Percentiles rank a stretch among this genome's conserved stretches.
phyloP scores from a whole-genome alignment of 53 echinoderm and acorn worm species.

The Mesocentrotus franciscanus region DNA sequence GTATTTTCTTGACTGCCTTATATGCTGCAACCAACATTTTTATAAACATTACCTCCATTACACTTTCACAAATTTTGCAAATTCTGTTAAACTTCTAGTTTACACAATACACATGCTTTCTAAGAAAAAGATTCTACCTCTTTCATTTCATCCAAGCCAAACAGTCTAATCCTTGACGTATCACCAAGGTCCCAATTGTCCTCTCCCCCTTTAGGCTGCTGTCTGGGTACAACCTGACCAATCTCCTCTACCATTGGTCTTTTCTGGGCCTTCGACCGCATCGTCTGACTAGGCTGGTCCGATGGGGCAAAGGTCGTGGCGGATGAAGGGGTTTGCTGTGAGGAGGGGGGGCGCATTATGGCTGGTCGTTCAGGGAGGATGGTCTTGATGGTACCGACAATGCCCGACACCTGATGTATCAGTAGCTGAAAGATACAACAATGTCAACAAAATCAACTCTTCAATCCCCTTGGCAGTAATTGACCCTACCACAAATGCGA shows the following conservation, averaged over 20 bases:
- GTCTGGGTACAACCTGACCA: not conserved
- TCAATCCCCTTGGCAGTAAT: too few relatives aligned
- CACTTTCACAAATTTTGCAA: too few relatives aligned
- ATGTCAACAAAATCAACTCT: not conserved
- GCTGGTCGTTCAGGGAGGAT: slow-evolving; percentile 67
- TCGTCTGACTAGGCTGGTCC: not conserved
- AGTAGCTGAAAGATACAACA: slow-evolving; percentile 63
- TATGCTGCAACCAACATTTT: too few relatives aligned
- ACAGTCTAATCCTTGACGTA: slow-evolving; percentile 25
- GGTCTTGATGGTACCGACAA: slow-evolving; percentile 77
- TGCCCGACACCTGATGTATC: slow-evolving; percentile 64
- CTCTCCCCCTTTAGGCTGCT: not conserved
- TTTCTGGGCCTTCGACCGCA: slow-evolving; percentile 18
- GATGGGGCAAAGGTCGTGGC: not conserved
- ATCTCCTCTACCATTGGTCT: not conserved
- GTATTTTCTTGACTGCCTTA: too few relatives aligned
- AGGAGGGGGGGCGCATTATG: not conserved
- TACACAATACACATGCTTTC: too few relatives aligned
- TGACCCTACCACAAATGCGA: too few relatives aligned
- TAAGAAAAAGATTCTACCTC: slow-evolving; percentile 32
- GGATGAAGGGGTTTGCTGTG: not conserved
- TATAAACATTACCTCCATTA: too few relatives aligned
- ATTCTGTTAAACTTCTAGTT: too few relatives aligned
- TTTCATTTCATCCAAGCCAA: slow-evolving; percentile 61
- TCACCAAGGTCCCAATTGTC: slow-evolving; percentile 52